A percentile compares a stretch with the other conserved stretches of the same genome.
Evolutionary conservation across 2,797 vertebrate genomes (phyloP).

Genomic region (Danio tinwini): DNA sequence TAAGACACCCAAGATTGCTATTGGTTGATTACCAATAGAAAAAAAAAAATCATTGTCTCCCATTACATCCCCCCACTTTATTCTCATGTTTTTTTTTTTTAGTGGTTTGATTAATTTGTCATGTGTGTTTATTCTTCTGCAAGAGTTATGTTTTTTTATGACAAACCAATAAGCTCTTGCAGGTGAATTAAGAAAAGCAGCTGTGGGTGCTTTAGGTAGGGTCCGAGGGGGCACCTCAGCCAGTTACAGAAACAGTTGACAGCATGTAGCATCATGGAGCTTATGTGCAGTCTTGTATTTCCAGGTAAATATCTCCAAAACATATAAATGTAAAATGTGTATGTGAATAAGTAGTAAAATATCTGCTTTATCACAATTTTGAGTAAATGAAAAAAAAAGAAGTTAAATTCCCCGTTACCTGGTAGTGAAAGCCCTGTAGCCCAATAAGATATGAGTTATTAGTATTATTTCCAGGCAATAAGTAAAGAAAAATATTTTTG

Average conservation of each 20-base stretch:
- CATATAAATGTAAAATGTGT: constrained; percentile 13
- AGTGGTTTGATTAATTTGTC: not conserved
- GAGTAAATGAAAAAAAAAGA: not conserved
- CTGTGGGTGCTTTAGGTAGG: constrained; percentile 22
- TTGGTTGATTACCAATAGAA: constrained; percentile 3
- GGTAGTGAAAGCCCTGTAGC: constrained; percentile 27
- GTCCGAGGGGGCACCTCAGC: not conserved
- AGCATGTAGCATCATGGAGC: constrained; percentile 6
- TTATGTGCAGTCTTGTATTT: constrained; percentile 15
- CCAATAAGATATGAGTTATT: not conserved
- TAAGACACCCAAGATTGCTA: constrained; percentile 7
- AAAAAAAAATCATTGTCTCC: not conserved
- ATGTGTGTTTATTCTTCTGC: constrained; percentile 15
- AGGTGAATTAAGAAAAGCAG: constrained; percentile 23
- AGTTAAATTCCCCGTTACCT: not conserved
- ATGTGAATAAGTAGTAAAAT: constrained; percentile 22
- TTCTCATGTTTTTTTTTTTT: constrained; percentile 3
- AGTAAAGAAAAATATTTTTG: constrained; percentile 20
- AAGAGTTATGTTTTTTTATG: not conserved
- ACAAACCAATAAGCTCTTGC: constrained; percentile 10
- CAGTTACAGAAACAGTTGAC: constrained; percentile 21
- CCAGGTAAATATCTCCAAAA: constrained; percentile 15
- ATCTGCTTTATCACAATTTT: constrained; percentile 19
- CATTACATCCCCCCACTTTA: constrained; percentile 2
- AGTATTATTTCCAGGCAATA: constrained; percentile 16